phyloP scores from a whole-genome alignment of 2,797 vertebrate genomes.

The Microcaecilia unicolor region DNA sequence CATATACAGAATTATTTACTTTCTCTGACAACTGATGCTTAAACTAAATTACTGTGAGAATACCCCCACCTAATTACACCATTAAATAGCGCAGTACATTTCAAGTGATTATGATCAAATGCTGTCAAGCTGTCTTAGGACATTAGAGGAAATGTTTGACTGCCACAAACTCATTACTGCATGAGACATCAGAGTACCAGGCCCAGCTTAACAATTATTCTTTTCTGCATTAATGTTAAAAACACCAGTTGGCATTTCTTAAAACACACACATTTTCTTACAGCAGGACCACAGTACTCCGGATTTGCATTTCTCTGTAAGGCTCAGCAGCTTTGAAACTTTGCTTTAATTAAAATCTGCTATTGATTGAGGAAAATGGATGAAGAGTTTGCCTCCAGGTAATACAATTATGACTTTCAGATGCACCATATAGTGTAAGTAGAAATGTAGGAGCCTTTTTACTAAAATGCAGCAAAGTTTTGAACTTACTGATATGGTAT shows the following conservation, averaged over 20 bases:
- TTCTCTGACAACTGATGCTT: background rate
- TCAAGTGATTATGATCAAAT: constrained; percentile 19
- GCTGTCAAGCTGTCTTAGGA: constrained; percentile 15
- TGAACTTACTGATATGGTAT: no score
- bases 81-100: background rate
- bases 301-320: constrained; percentile 13
- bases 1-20: background rate
- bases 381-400: background rate
- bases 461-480: rapidly evolving
- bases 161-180: constrained; percentile 24
- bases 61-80: constrained; percentile 18
- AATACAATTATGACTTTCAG: no score
- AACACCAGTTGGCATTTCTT: no score
- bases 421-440: no score
- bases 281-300: no score
- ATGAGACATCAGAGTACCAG: constrained; percentile 26
- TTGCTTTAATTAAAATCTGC: constrained; percentile 13
- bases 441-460: background rate
- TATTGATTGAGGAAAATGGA: background rate
- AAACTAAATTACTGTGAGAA: constrained; percentile 3
- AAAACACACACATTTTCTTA: no score
- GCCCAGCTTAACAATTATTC: constrained; percentile 1
- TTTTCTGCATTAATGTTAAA: no score
- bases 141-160: constrained; percentile 26
- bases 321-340: constrained; percentile 7